phyloP scores from a whole-genome alignment of 2,113 vertebrate genomes.

The Calonectris borealis region DNA sequence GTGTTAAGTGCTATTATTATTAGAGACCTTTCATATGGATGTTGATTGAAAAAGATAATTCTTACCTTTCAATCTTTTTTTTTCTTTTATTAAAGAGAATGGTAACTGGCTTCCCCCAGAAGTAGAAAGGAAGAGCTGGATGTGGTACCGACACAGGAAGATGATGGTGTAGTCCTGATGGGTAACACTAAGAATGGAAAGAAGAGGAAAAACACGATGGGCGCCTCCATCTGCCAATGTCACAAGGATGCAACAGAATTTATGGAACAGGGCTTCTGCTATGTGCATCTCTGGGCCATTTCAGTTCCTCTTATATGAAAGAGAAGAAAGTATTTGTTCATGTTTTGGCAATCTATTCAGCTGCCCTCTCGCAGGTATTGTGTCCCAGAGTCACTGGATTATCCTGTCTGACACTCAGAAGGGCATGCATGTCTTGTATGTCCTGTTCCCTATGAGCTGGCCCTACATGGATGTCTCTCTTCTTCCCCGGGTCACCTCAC shows the following conservation, averaged over 20 bases:
- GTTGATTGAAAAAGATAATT: constrained; percentile 44
- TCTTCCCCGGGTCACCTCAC: background rate
- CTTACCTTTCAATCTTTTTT: constrained; percentile 16
- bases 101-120: background rate
- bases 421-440: background rate
- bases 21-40: constrained; percentile 31
- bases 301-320: background rate
- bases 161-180: background rate
- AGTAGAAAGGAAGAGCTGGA: background rate
- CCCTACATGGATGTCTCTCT: background rate
- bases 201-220: background rate
- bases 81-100: background rate
- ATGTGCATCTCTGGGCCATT: background rate
- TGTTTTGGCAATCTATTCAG: background rate
- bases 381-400: background rate
- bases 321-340: background rate
- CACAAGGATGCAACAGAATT: background rate
- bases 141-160: background rate
- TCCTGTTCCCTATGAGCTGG: background rate
- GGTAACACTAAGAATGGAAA: background rate
- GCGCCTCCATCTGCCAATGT: background rate
- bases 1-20: constrained; percentile 57
- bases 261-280: background rate
- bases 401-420: background rate
- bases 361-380: accelerated